Base-by-base conservation (phyloP, 2,797 vertebrate species). In the Rallus crepitans region DNA sequence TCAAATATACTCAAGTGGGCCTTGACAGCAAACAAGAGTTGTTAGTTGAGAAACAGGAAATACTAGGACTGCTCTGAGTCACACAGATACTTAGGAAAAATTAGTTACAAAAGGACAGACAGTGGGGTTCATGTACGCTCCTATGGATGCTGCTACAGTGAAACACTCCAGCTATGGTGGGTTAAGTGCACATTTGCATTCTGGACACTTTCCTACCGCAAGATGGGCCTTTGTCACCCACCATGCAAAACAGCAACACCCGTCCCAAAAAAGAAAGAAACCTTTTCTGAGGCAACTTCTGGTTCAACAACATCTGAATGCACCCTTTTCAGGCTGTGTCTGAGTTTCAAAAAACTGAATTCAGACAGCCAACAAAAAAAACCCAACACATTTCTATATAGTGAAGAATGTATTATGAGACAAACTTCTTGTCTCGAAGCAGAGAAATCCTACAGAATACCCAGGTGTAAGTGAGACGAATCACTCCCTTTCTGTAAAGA, bases 111-210 rank as follows among this genome's bases (percentile, higher is more conserved):
- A 71, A 39, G 16, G n/a, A 63, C 11, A 78, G 48, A 31, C 18
- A 82, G 65, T 3, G 31, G 23, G 30, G 6, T 56, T 92, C 21
- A 56, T 21, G n/a, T 55, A 21, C 68, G 52, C 12, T 69, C n/a
- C 80, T 39, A 17, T 7, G 24, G 24, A 56, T 60, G 45, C n/a
- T 64, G 65, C 24, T 55, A 24, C 20, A 0, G 0, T 5, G 8
- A 84, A 92, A 40, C 18, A 40, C 56, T 52, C 27, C 57, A 86
- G 65, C 17, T 73, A 21, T 18, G 0, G 0, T 5, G 8, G 21
- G 2, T 70, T 66, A 81, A 75, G 8, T 6, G 28, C 17, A 35
- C 12, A 11, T 56, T 37, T 89, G 57, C 23, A 66, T 52, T 68
- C 73, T 31, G 33, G 28, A 72, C 19, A 40, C 12, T 13, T 8